phyloP scores from a whole-genome alignment of 2,797 vertebrate species.

The Neosalanx taihuensis region DNA sequence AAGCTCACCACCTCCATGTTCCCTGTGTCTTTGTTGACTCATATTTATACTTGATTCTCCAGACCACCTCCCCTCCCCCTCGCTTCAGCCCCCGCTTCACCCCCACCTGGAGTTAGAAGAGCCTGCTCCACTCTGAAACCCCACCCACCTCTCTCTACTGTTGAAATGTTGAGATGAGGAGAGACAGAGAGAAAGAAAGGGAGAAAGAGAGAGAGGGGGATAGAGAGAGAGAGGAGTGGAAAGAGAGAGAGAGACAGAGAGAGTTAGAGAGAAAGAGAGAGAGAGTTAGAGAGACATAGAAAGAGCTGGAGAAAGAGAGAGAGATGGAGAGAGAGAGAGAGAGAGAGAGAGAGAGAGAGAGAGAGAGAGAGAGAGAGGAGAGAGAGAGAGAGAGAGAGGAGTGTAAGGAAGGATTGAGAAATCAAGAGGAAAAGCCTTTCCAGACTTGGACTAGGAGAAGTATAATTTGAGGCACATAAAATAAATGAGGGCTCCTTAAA shows the following conservation, averaged over 20 bases:
- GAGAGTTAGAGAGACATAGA: background rate
- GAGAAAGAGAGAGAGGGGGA: background rate
- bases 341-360: background rate
- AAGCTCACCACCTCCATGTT: slow-evolving; percentile 46
- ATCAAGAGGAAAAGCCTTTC: slow-evolving; percentile 8
- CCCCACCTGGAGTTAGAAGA: background rate
- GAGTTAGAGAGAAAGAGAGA: background rate
- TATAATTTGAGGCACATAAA: slow-evolving; percentile 59
- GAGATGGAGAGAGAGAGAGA: background rate
- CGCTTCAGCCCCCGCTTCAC: background rate
- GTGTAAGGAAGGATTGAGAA: background rate
- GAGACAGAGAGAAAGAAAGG: background rate
- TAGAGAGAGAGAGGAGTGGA: background rate
- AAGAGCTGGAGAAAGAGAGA: background rate
- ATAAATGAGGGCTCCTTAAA: slow-evolving; percentile 50
- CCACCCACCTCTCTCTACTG: slow-evolving; percentile 43
- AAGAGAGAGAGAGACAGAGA: background rate
- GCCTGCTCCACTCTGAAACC: background rate
- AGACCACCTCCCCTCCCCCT: slow-evolving; percentile 22
- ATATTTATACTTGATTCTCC: slow-evolving; percentile 48
- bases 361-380: background rate
- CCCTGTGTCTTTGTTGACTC: slow-evolving; percentile 46
- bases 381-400: background rate
- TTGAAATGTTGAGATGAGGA: background rate
- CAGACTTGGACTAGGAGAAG: slow-evolving; percentile 35